Evolutionary conservation across 2,888 invertebrate species (phyloP).

Genomic region (Habroteleia sp.): DNA sequence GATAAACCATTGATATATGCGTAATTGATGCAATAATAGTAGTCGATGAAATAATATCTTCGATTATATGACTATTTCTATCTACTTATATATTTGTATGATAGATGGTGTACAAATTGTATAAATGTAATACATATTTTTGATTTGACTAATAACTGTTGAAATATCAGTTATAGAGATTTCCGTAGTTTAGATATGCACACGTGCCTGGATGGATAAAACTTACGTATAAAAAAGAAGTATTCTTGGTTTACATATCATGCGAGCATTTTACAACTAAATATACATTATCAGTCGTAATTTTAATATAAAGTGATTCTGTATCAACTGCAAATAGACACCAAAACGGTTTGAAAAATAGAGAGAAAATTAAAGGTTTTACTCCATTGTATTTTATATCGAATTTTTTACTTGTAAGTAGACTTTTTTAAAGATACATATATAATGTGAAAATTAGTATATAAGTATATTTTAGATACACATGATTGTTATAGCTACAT

Average conservation of each 20-base stretch:
- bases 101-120: constrained; percentile 17
- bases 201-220: constrained; percentile 9
- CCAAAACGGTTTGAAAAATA: too few species aligned
- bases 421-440: too few species aligned
- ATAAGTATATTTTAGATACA: too few species aligned
- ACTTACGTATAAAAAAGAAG: constrained; percentile 1
- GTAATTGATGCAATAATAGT: not conserved
- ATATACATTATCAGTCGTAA: not conserved
- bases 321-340: too few species aligned
- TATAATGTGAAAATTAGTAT: too few species aligned
- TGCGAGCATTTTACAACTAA: constrained; percentile 1
- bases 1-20: not conserved
- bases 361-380: too few species aligned
- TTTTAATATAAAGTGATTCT: constrained; percentile 1
- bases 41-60: constrained; percentile 8
- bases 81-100: constrained; percentile 2
- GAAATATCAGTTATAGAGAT: not conserved
- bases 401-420: too few species aligned
- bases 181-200: not conserved
- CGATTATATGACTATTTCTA: not conserved
- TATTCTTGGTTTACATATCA: constrained; percentile 19
- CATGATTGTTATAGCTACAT: too few species aligned
- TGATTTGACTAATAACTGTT: not conserved
- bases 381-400: too few species aligned
- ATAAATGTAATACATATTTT: constrained; percentile 13